Base-by-base conservation (phyloP, 2,888 invertebrate genomes). In the Iselma pallidipennis region DNA sequence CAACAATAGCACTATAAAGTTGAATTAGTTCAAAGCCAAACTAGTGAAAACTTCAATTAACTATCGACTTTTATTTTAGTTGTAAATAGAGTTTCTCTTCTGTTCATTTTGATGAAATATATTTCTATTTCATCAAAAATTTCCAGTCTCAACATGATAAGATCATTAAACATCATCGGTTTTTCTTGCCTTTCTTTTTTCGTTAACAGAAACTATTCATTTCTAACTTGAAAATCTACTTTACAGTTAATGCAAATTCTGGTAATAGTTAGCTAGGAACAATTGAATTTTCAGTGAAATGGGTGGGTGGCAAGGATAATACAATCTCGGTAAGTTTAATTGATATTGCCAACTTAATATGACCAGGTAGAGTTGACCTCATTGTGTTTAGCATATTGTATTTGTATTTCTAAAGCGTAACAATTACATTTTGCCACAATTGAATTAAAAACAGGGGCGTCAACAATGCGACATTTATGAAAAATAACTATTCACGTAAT, bases 11-110 rank as follows among this genome's bases (percentile, higher is more conserved):
- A 52, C 54, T 50, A 55, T 31, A 52, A 60, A 60, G 54, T 60
- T 60, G 48, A 60, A 60, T 55, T 51, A 51, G 51, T 60, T 60
- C 37, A 37, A 37, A 55, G 52, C 21, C 52, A 52, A 52, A n/a
- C 52, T 29, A 37, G 9, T 9, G 16, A 37, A 37, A 37, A 37
- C 37, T 37, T 37, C 16, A 37, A 37, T 37, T 12, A n/a, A 14
- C 33, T 37, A 9, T 16, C 37, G 6, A 37, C 16, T 37, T 37
- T 37, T 16, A 37, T 37, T 37, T 29, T 29, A 29, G 37, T 19
- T 37, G 9, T 37, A 37, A 37, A 37, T 37, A 16, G 9, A 37
- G 16, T 37, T 37, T 37, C 16, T 37, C 37, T 14, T 33, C n/a
- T 33, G 33, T n/a, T 33, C 1, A 5, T 37, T 16, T n/a, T 7